Percentiles rank a stretch among this genome's conserved stretches.
Conservation (phyloP, 2,113 vertebrate genomes). For the Reinhardtius hippoglossoides region DNA sequence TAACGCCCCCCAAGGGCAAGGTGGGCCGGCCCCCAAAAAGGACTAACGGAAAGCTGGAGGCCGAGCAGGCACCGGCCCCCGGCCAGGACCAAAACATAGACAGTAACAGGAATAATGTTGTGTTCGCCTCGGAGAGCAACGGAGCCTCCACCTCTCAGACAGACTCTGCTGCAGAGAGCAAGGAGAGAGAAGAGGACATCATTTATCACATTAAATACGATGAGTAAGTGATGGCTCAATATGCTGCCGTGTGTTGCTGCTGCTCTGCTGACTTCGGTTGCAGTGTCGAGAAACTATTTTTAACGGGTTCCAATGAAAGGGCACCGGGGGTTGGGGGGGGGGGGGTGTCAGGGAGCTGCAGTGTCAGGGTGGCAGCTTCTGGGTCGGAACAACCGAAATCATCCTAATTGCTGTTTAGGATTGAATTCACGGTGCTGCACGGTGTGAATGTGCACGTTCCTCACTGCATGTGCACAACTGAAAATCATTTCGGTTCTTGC, state of each 20-base stretch:
- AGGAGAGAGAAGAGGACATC: conserved; percentile 85
- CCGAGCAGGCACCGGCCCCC: conserved; percentile 66
- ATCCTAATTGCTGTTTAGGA: neutral
- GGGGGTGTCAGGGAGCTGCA: neutral
- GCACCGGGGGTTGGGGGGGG: no score
- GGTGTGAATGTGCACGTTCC: neutral
- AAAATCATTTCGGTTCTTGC: neutral
- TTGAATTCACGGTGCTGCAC: neutral
- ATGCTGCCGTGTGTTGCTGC: neutral
- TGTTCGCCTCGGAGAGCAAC: conserved; percentile 86
- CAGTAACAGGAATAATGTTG: conserved; percentile 84
- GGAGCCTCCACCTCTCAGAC: conserved; percentile 92
- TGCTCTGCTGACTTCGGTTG: neutral
- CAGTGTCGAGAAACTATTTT: neutral
- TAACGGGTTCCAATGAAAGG: neutral
- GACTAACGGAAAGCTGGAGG: conserved; percentile 91
- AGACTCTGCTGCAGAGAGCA: conserved; percentile 76
- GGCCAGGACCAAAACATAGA: conserved; percentile 78
- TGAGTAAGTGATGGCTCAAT: conserved; percentile 89
- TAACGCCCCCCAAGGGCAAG: conserved; percentile 84
- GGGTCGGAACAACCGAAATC: conserved; percentile 1
- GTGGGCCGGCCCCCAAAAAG: conserved; percentile 90
- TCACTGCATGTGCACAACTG: neutral
- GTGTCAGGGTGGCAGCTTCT: conserved; percentile 1
- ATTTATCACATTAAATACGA: conserved; percentile 99